phyloP scores from a whole-genome alignment of 2,888 invertebrate species.

The Polydrusus pterygomalis region DNA sequence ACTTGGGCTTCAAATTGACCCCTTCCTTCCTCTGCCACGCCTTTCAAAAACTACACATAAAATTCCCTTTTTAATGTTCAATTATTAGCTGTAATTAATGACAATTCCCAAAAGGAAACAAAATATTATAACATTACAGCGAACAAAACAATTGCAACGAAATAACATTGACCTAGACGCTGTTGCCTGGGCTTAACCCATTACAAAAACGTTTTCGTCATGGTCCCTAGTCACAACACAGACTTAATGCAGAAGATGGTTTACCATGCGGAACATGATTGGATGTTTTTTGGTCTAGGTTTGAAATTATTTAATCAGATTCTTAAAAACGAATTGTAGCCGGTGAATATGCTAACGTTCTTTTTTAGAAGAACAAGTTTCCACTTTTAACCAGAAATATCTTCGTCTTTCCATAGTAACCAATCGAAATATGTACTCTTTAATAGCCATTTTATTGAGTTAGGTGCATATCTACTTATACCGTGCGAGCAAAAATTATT shows the following conservation, averaged over 20 bases:
- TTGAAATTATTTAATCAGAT: constrained; percentile 12
- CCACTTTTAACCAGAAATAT: too few species aligned
- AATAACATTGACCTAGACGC: constrained; percentile 42
- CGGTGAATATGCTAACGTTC: background rate
- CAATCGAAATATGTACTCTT: too few species aligned
- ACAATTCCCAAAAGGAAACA: constrained; percentile 32
- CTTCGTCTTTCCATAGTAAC: too few species aligned
- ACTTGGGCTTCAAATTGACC: background rate
- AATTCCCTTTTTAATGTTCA: constrained; percentile 13
- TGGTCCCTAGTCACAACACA: constrained; percentile 46
- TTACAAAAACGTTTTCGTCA: constrained; percentile 49
- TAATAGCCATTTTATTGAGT: too few species aligned
- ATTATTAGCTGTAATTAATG: constrained; percentile 35
- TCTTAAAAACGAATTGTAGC: background rate
- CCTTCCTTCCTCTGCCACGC: constrained; percentile 1
- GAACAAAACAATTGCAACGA: constrained; percentile 40
- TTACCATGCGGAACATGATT: constrained; percentile 44
- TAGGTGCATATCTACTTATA: too few species aligned
- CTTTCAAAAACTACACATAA: background rate
- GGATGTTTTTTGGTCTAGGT: constrained; percentile 32
- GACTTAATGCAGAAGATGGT: constrained; percentile 47
- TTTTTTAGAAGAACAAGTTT: too few species aligned
- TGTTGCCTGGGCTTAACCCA: constrained; percentile 36
- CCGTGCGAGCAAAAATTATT: too few species aligned
- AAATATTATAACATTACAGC: constrained; percentile 41